Evolutionary conservation across 2,888 invertebrate species (phyloP), one percentile per base, ranked within the genome.

Genomic region (Nemotelus nigrinus): DNA sequence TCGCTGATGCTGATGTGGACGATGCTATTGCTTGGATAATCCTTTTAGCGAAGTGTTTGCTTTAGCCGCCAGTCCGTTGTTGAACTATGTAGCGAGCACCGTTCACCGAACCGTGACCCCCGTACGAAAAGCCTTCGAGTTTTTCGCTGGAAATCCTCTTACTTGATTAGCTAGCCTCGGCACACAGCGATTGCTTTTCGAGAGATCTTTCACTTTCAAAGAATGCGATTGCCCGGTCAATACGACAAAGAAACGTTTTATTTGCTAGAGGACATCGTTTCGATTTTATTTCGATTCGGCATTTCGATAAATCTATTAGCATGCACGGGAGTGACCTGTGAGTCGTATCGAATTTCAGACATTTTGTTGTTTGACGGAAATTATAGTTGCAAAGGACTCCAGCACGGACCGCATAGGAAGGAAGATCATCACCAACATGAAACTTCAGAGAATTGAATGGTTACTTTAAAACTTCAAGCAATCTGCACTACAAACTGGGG

Each of bases 1-100:
- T 45, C 60, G 72, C 50, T 72, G 72, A 43, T 58, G 67, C 57
- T 10, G 10, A 10, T 50, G 48, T 25, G n/a, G 48, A n/a, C 41
- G 70, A 10, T 53, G 39, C 39, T 53, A 41, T 48, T 39, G 25
- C 48, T 68, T 50, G 70, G 55, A 70, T 70, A 70, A 70, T 70
- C 70, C 70, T 55, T 70, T 70, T 50, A 55, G 4, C 55, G 70
- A 7, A 70, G 41, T 70, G 55, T 55, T 70, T 70, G 53, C 70
- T 53, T 60, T 3, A 57, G 25, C 67, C 67, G 44, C n/a, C 25
- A 25, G 25, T 25, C 25, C 25, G 25, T 25, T 25, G 57, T 57
- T 25, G 53, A 53, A 25, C 25, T 57, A 10, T 48, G 50, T 10
- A 50, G 5, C 25, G 47, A 39, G 39, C 47, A 39, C 39, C 50